Evolutionary conservation across 1,140 invertebrate genomes (phyloP), one percentile per base, ranked within the genome.

Genomic region (Lordiphosa collinella): DNA sequence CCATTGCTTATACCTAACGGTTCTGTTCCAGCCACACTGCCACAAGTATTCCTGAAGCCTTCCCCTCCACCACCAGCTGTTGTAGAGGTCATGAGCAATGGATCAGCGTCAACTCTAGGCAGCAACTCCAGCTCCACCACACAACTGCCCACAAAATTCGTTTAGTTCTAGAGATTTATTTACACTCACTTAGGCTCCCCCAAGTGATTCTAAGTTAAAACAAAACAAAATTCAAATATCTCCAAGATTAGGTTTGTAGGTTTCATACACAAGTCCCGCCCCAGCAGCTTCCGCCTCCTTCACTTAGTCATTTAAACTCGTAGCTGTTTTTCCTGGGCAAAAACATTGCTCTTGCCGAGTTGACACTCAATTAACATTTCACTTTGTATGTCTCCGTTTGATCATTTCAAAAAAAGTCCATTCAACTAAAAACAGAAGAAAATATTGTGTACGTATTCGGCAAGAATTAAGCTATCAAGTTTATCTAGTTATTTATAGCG

Each of bases 31-130:
- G 44, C 53, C 46, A 58, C 84, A 87, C 85, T 87, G 85, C 85
- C 85, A 78, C 78, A 84, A 84, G 76, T 87, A 87, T 87, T 87
- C 80, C 61, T 85, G 52, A 87, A 85, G 61, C 71, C 85, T 50
- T 70, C 68, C 54, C 71, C 80, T 55, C 78, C 84, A 40, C 31
- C 64, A 9, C n/a, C 66, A 55, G 18, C 52, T 34, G 49, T 40
- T 34, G 49, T 40, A 16, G 70, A 64, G 16, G 38, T 38, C 7
- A 37, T 56, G n/a, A 44, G 46, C 35, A 56, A 43, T 14, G 43
- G 49, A 35, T 22, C 65, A 34, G 53, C 53, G 62, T 49, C 62
- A 40, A 16, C 54, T 52, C 41, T 47, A 41, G 10, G 38, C 57
- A 52, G 37, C 71, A 57, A 9, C 58, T 7, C 12, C 62, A 48